phyloP scores from a whole-genome alignment of 2,113 vertebrate genomes.

The Egretta garzetta region DNA sequence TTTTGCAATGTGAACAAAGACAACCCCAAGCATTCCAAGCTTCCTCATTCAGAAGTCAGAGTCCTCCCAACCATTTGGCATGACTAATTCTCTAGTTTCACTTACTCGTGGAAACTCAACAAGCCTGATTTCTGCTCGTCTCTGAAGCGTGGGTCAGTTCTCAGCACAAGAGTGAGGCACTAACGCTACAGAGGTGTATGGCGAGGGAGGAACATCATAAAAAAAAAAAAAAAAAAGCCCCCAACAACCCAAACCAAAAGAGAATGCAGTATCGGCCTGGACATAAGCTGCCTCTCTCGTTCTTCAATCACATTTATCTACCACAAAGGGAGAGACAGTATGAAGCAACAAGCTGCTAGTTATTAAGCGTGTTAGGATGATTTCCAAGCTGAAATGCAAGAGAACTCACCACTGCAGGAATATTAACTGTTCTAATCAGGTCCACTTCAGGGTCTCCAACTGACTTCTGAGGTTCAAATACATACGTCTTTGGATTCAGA shows the following conservation, averaged over 20 bases:
- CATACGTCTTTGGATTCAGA: slow-evolving; percentile 87
- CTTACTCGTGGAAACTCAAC: neutral
- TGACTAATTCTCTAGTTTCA: neutral
- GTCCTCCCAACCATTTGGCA: neutral
- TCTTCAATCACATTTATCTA: neutral
- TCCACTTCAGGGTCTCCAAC: slow-evolving; percentile 85
- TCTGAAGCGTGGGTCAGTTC: neutral
- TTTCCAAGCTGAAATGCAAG: neutral
- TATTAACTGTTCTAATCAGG: slow-evolving; percentile 88
- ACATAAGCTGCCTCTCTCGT: neutral
- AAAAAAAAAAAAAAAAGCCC: neutral
- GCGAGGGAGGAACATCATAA: neutral
- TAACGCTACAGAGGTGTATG: neutral
- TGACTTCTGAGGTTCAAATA: slow-evolving; percentile 87
- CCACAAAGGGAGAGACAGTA: neutral
- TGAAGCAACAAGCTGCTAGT: neutral
- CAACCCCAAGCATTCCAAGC: neutral
- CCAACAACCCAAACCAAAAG: neutral
- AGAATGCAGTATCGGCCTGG: neutral
- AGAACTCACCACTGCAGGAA: slow-evolving; percentile 89
- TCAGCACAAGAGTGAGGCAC: neutral
- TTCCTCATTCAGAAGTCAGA: neutral
- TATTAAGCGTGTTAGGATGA: neutral
- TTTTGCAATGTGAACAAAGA: neutral
- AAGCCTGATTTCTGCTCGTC: neutral